phyloP scores from a whole-genome alignment of 2,113 vertebrate genomes.

The Alces alces region DNA sequence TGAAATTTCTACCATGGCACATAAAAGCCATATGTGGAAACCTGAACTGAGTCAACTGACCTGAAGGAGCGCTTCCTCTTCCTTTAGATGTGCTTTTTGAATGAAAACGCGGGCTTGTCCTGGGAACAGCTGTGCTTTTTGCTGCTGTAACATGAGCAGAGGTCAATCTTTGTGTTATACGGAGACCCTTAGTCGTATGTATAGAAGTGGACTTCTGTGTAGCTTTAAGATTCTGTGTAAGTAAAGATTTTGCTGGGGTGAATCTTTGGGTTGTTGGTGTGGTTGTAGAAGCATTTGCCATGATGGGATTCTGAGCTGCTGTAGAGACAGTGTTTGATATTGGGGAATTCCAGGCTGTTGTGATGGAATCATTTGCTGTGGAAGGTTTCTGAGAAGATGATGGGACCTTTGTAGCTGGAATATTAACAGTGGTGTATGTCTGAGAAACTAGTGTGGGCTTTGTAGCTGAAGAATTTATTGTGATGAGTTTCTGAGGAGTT shows the following conservation, averaged over 20 bases:
- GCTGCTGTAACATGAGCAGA: conserved; percentile 54
- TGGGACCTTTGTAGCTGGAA: neutral
- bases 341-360: neutral
- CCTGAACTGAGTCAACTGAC: conserved; percentile 14
- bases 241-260: neutral
- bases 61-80: neutral
- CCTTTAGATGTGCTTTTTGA: neutral
- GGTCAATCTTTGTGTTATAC: conserved; percentile 25
- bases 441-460: neutral
- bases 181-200: neutral
- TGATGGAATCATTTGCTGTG: neutral
- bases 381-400: neutral
- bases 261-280: neutral
- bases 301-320: neutral
- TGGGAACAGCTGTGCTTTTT: neutral
- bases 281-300: neutral
- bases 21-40: neutral
- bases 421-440: neutral
- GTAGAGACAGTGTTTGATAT: neutral
- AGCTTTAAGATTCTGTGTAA: neutral
- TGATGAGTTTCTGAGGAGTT: neutral
- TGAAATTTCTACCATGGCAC: neutral
- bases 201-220: neutral
- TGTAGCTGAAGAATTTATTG: neutral
- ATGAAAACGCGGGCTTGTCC: neutral